Evolutionary conservation across 2,797 vertebrate genomes (phyloP).

Genomic region (Graptemys geographica): DNA sequence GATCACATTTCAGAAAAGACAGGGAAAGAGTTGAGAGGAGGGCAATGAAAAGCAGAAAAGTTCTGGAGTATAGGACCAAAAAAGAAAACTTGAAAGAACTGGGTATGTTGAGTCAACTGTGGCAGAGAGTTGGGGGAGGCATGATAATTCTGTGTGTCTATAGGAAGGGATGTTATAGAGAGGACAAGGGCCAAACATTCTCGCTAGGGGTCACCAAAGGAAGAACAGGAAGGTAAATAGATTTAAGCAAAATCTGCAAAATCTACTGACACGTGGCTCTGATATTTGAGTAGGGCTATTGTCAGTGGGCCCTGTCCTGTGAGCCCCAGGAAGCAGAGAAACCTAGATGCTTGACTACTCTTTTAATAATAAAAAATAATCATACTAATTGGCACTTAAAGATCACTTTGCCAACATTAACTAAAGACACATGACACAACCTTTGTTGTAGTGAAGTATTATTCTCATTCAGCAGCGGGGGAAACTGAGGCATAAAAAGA

Average conservation of each 20-base stretch:
- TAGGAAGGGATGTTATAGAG: neutral
- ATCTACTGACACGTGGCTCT: neutral
- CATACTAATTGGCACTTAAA: neutral
- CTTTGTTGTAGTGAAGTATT: neutral
- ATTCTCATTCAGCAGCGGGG: neutral
- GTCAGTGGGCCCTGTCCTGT: neutral
- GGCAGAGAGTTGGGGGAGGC: neutral
- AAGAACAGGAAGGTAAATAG: neutral
- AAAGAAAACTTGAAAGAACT: neutral
- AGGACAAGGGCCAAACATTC: neutral
- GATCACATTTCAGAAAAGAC: neutral
- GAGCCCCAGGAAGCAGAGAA: neutral
- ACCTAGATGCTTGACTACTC: neutral
- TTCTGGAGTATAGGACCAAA: neutral
- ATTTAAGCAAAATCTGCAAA: neutral
- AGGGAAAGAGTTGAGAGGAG: neutral
- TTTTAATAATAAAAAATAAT: slow-evolving; percentile 2
- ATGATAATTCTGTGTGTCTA: neutral
- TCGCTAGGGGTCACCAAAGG: neutral
- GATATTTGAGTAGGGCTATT: neutral
- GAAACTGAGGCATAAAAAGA: neutral
- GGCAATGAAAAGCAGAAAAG: neutral
- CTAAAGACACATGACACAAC: neutral
- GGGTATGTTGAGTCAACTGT: neutral
- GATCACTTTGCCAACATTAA: slow-evolving; percentile 7